Evolutionary conservation across 2,797 vertebrate species (phyloP), one percentile per base, ranked within the genome.

Genomic region (Hydrocynus forskahlii): DNA sequence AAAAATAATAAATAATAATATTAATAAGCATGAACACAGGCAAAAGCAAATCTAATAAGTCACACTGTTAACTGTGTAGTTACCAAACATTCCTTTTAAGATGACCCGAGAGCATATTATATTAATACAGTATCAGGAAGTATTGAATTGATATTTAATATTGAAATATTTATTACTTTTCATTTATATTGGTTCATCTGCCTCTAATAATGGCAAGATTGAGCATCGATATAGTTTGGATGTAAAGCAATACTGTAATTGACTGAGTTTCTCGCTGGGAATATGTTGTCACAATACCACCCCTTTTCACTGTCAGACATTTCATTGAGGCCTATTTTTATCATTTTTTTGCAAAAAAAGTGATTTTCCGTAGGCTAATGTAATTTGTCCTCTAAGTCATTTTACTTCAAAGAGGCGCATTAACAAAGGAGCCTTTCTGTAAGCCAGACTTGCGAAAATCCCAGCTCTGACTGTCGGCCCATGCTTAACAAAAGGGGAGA

Each of bases 381-480:
- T 59, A 59, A 74, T 74, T 74, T 59, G 57, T 38, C 23, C 29
- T 23, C 38, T 43, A 29, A 40, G n/a, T 74, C 54, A 10, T 19
- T 16, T 10, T 9, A n/a, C 54, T 74, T 74, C n/a, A 74, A 74
- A 74, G 71, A 38, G n/a, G 71, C 21, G 71, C 71, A 21, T 74
- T 74, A 74, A 74, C 54, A 59, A 74, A 73, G 17, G 38, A 7
- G 52, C 2, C 7, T 21, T 71, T 71, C 19, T 71, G 29, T 10
- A 13, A 35, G 48, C 16, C 14, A 43, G 52, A 38, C 50, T 19
- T 40, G 14, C 14, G 29, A 23, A 74, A 74, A 74, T 74, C 71
- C 71, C 29, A 13, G 40, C 43, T 69, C 67, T 50, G 67, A 74
- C 29, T 35, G 45, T n/a, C 21, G 5, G 50, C 57, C 25, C 17